These are phyloP conservation scores for Athene noctua DNA, from an alignment of 2,113 vertebrate genomes.

Conservation along the genomic window DNA sequence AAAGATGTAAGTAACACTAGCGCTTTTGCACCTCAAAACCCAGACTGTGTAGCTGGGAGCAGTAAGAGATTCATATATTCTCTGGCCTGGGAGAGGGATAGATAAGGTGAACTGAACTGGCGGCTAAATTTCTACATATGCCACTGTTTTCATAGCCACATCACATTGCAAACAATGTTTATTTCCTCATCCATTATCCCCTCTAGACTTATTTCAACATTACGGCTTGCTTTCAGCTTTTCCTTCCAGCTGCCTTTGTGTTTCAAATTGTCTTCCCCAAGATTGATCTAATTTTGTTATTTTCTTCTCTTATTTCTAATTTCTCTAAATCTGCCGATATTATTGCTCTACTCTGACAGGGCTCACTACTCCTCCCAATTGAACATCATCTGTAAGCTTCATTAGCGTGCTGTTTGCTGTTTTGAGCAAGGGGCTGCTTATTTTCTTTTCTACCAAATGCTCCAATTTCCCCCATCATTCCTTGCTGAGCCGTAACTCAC, in stretches of 20 bases:
- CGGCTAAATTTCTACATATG: not conserved
- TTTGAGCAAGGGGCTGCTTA: not conserved
- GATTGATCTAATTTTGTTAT: slow-evolving; percentile 54
- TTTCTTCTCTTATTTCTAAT: slow-evolving; percentile 52
- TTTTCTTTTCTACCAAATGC: not conserved
- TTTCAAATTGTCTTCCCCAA: slow-evolving; percentile 30
- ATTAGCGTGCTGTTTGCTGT: slow-evolving; percentile 2
- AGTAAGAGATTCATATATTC: not conserved
- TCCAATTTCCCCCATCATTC: not conserved
- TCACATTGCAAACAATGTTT: not conserved
- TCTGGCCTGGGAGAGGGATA: not conserved
- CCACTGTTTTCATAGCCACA: not conserved
- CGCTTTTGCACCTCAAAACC: not conserved
- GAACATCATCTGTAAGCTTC: slow-evolving; percentile 40
- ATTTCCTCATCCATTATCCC: slow-evolving; percentile 10
- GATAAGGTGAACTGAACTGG: not conserved
- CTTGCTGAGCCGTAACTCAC: not conserved
- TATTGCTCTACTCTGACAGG: not conserved
- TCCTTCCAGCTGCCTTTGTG: slow-evolving; percentile 27
- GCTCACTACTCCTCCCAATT: not conserved
- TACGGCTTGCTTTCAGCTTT: slow-evolving; percentile 12
- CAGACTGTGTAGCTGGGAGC: not conserved
- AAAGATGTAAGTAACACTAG: not conserved
- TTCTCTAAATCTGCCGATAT: slow-evolving; percentile 31
- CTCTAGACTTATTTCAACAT: slow-evolving; percentile 2